Evolutionary conservation across 2,888 invertebrate species (phyloP), one percentile per base, ranked within the genome.

Genomic region (Spodoptera picta): DNA sequence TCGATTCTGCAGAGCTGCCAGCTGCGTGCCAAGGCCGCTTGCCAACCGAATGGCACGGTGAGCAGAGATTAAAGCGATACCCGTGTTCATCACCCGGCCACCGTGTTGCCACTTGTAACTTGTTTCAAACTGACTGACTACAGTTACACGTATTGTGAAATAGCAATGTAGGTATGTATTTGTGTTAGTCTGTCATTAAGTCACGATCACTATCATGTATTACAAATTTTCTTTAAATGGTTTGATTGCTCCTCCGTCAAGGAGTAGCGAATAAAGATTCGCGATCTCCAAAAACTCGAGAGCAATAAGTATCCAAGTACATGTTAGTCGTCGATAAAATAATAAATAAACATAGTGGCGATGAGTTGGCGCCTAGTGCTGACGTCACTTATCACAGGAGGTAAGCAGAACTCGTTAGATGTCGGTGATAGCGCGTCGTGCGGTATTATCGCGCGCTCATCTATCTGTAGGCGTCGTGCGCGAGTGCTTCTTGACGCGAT

Each of bases 1-100:
- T 82, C 71, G 82, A 82, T 82, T 79, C 51, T 51, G 42, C 45
- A 50, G 44, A 36, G 53, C 59, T 76, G 83, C 79, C 83, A 80
- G 73, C 58, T 66, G 62, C 57, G 56, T 57, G 53, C 64, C 66
- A 69, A 62, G 65, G 71, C 44, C 68, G 23, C 31, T 46, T 54
- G 54, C 42, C 70, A 58, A 49, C 66, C 52, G 67, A 50, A 42
- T 44, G 42, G 45, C 60, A 43, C 43, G 41, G 43, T 48, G 49
- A 43, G 46, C 49, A 24, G 52, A 49, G 44, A 23, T 11, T 52
- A 24, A 7, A 70, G 12, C n/a, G 31, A 58, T 27, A 47, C 14
- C 41, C 5, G 31, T 36, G 36, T 36, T 9, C 9, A 36, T 1
- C 36, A 7, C 36, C 36, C 36, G 36, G 36, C 36, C 7, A 36